A percentile compares a stretch with the other conserved stretches of the same genome.
These are phyloP conservation scores for Corythornis madagascariensis DNA, from an alignment of 2,113 vertebrate species.

Conservation along the genomic window DNA sequence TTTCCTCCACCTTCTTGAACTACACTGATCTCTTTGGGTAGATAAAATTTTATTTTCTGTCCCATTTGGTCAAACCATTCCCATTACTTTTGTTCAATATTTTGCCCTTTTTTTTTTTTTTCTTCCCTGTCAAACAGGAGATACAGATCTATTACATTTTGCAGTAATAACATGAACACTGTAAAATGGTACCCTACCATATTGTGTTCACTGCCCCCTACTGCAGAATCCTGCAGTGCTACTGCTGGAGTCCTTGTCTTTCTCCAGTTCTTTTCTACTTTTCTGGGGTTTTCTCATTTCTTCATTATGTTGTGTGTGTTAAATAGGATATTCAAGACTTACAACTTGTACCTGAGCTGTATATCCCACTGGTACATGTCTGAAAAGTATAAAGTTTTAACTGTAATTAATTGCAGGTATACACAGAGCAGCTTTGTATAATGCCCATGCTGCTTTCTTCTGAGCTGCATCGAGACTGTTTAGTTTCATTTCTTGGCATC, in stretches of 20 bases:
- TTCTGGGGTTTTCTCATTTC: neutral
- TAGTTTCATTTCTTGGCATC: neutral
- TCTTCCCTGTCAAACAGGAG: neutral
- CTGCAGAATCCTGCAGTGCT: neutral
- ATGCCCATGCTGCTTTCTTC: neutral
- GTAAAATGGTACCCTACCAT: neutral
- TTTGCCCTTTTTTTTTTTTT: fast-evolving
- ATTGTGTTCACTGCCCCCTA: neutral
- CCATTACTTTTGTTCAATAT: neutral
- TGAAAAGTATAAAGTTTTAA: neutral
- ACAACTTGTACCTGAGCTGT: neutral
- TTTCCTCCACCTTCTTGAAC: neutral
- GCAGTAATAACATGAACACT: neutral
- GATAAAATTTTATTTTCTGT: neutral
- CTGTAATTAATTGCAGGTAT: neutral
- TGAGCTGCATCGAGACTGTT: fast-evolving
- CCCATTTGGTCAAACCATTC: neutral
- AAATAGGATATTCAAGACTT: neutral
- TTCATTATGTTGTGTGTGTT: neutral
- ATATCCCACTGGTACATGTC: neutral
- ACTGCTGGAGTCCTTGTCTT: neutral
- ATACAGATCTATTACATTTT: neutral
- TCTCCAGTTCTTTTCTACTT: neutral
- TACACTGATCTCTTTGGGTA: neutral
- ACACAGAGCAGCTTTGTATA: neutral